Percentiles rank a stretch among this genome's conserved stretches.
These are phyloP conservation scores for Macrophya annulata DNA, from an alignment of 2,888 invertebrate genomes.

Conservation along the genomic window DNA sequence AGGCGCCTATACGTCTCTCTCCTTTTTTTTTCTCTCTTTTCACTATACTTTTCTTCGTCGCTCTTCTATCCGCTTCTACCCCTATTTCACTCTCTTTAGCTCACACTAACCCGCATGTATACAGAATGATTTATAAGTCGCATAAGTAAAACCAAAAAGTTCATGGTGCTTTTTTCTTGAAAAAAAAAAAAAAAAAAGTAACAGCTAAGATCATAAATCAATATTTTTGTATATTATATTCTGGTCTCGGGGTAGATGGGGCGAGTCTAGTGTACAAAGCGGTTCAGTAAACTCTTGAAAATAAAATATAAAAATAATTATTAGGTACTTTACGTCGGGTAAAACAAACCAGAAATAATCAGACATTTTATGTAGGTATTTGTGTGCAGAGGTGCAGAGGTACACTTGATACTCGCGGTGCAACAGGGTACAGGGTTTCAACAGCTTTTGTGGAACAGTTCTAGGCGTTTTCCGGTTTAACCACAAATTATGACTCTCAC, in stretches of 20 bases:
- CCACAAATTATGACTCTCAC: constrained; percentile 47
- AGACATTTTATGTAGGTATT: not conserved
- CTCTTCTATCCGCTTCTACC: not conserved
- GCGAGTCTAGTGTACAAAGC: not conserved
- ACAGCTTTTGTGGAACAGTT: constrained; percentile 40
- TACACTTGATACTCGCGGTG: constrained; percentile 19
- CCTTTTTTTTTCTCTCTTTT: not conserved
- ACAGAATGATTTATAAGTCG: constrained; percentile 19
- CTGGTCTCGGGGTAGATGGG: not conserved
- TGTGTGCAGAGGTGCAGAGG: not conserved
- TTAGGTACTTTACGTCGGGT: not conserved
- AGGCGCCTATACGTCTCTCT: not conserved
- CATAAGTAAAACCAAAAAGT: constrained; percentile 5
- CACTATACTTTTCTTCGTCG: not conserved
- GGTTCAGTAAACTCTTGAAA: not conserved
- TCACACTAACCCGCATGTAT: constrained; percentile 16
- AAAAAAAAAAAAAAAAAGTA: not conserved
- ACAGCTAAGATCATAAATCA: not conserved
- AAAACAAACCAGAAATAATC: not conserved
- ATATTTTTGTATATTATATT: not conserved
- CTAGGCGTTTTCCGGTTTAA: constrained; percentile 43
- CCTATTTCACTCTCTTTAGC: not conserved
- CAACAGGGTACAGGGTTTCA: constrained; percentile 45
- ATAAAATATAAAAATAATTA: not conserved
- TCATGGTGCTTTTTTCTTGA: not conserved